Conservation (phyloP, 1,140 invertebrate species). For the Gryllus bimaculatus region DNA sequence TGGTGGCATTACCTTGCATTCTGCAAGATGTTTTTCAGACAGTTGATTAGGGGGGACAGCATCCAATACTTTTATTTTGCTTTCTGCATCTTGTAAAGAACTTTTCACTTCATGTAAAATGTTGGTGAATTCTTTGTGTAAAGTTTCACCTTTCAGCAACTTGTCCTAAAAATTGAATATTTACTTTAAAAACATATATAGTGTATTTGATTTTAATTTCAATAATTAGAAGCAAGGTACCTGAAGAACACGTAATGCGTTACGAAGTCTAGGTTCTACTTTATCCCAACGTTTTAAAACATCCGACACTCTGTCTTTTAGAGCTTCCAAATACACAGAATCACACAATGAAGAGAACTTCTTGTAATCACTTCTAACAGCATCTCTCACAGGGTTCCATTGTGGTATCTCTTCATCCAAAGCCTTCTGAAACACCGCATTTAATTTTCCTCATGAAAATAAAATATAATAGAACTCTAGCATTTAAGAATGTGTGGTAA, state of each 20-base stretch:
- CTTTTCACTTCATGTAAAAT: conserved; percentile 38
- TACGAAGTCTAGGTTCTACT: conserved; percentile 28
- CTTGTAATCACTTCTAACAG: conserved; percentile 48
- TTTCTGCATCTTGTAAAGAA: conserved; percentile 39
- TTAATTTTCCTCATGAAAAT: neutral
- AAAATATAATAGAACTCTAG: neutral
- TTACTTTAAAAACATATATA: neutral
- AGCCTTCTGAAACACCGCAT: conserved; percentile 37
- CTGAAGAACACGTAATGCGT: conserved; percentile 8
- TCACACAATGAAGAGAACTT: conserved; percentile 57
- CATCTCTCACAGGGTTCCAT: conserved; percentile 48
- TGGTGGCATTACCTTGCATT: conserved; percentile 34
- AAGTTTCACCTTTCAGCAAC: neutral
- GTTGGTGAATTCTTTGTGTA: neutral
- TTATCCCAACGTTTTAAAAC: conserved; percentile 32
- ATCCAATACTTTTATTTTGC: conserved; percentile 35
- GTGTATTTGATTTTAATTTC: no score
- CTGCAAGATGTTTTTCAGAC: conserved; percentile 38
- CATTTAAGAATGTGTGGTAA: neutral
- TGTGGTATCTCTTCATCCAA: conserved; percentile 54
- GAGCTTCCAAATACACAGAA: conserved; percentile 48
- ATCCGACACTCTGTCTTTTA: conserved; percentile 43
- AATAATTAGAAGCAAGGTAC: neutral
- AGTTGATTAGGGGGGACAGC: conserved; percentile 32
- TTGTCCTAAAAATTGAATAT: neutral